These are phyloP conservation scores for Pachycephala philippinensis DNA, from an alignment of 2,113 vertebrate genomes.

Conservation along the genomic window DNA sequence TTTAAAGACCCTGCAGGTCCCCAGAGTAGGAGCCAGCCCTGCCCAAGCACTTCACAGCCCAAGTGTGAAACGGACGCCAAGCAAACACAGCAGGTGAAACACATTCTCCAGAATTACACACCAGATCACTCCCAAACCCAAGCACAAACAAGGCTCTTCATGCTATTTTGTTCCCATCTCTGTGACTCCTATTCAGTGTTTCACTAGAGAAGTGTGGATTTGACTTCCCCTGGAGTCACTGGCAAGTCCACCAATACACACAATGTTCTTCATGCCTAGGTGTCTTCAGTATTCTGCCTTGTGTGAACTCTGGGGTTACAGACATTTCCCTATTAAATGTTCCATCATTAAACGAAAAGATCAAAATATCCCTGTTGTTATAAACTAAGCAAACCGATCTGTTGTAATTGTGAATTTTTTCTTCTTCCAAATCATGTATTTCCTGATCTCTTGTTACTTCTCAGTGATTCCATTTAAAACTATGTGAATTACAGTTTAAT, in stretches of 20 bases:
- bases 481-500: not conserved
- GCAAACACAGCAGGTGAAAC: not conserved
- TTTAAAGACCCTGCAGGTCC: not conserved
- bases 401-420: not conserved
- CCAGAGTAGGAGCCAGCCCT: not conserved
- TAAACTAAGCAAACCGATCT: not conserved
- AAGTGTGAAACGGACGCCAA: accelerated
- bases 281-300: not conserved
- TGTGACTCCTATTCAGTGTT: not conserved
- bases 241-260: not conserved
- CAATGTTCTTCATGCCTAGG: not conserved
- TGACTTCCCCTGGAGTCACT: not conserved
- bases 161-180: not conserved
- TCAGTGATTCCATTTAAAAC: not conserved
- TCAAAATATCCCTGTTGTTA: not conserved
- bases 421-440: not conserved
- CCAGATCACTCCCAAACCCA: not conserved
- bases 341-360: not conserved
- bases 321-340: not conserved
- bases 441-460: not conserved
- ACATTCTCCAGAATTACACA: not conserved
- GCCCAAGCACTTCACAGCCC: not conserved
- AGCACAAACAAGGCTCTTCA: not conserved
- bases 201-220: not conserved
- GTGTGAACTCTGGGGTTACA: not conserved